Percentiles rank a stretch among this genome's conserved stretches.
These are phyloP conservation scores for Zygothrica quintamaculata DNA, from an alignment of 2,888 invertebrate species.

Conservation along the genomic window DNA sequence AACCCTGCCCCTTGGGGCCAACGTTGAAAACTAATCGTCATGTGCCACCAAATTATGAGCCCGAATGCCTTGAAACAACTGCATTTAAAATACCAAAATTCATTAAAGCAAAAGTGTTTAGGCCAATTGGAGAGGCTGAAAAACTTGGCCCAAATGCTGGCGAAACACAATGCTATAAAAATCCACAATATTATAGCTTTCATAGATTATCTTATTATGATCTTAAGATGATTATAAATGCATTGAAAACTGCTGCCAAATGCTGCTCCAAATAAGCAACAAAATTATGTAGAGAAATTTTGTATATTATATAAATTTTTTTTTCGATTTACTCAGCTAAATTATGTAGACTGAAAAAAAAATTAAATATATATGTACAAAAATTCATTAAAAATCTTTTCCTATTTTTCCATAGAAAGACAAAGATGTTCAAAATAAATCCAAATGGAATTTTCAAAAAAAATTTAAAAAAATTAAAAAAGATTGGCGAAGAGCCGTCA, in stretches of 20 bases:
- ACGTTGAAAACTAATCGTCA: slow-evolving; percentile 15
- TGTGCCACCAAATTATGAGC: slow-evolving; percentile 12
- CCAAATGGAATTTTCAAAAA: too few relatives aligned
- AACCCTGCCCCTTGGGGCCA: slow-evolving; percentile 15
- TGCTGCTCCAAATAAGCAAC: background rate
- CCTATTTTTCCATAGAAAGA: too few relatives aligned
- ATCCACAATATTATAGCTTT: slow-evolving; percentile 49
- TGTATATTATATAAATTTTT: too few relatives aligned
- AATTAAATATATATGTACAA: too few relatives aligned
- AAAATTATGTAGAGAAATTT: too few relatives aligned
- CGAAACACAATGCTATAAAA: slow-evolving; percentile 51
- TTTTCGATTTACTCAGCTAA: too few relatives aligned
- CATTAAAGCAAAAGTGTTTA: slow-evolving; percentile 16
- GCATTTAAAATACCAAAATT: slow-evolving; percentile 40
- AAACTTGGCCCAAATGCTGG: slow-evolving; percentile 46
- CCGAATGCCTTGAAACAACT: slow-evolving; percentile 3
- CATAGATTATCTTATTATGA: slow-evolving; percentile 42
- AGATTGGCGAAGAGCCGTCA: too few relatives aligned
- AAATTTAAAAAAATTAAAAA: too few relatives aligned
- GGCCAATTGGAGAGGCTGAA: slow-evolving; percentile 24
- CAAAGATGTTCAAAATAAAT: too few relatives aligned
- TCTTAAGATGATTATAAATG: slow-evolving; percentile 17
- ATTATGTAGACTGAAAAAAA: too few relatives aligned
- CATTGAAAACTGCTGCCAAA: slow-evolving; percentile 4
- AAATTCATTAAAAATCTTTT: too few relatives aligned